Percentiles rank a stretch among this genome's conserved stretches.
Evolutionary conservation across 2,797 vertebrate species (phyloP).

Genomic region (Propithecus perrieri): DNA sequence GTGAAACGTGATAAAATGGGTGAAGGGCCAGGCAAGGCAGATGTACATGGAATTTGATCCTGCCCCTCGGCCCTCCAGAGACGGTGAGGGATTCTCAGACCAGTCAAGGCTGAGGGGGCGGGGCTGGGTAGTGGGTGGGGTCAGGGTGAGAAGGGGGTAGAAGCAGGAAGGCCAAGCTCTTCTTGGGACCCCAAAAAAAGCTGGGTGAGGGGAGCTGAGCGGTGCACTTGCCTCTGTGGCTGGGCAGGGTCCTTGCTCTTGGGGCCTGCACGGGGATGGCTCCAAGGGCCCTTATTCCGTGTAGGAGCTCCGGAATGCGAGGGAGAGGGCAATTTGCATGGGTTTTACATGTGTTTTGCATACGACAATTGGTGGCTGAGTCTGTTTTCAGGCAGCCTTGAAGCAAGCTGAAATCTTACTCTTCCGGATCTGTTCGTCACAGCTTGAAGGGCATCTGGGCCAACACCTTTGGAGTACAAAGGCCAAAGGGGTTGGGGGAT

Average conservation of each 20-base stretch:
- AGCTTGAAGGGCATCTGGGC: neutral
- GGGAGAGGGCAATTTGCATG: neutral
- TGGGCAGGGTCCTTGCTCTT: neutral
- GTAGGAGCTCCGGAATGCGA: neutral
- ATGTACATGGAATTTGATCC: rapidly evolving
- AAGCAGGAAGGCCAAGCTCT: neutral
- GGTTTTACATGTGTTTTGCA: constrained; percentile 17
- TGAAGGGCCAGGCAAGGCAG: neutral
- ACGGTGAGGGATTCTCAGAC: neutral
- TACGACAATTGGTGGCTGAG: neutral
- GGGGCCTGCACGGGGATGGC: neutral
- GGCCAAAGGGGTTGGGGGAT: neutral
- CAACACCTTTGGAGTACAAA: neutral
- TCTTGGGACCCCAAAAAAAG: neutral
- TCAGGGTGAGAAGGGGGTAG: neutral
- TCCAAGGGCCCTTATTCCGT: neutral
- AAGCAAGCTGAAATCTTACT: neutral
- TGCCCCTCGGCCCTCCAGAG: neutral
- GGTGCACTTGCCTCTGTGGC: neutral
- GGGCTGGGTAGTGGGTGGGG: neutral
- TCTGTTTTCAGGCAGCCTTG: neutral
- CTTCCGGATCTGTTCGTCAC: neutral
- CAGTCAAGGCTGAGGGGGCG: neutral
- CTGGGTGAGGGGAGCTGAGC: neutral
- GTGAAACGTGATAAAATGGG: neutral